phyloP scores from a whole-genome alignment of 30 jellyfish, hydroid and myxozoan species.

The Morbakka virulenta region DNA sequence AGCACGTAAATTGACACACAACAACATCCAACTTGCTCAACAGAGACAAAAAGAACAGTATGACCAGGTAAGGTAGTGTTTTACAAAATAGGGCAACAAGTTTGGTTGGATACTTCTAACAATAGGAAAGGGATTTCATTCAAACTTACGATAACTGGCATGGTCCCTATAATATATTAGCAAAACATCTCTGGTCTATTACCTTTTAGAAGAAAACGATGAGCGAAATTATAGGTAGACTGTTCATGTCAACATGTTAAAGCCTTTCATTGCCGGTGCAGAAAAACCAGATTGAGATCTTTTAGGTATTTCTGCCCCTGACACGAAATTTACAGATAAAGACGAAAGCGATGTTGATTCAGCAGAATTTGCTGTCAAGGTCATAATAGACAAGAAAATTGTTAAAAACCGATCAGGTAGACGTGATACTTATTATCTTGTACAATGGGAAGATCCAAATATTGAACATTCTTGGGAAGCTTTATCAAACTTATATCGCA shows the following conservation, averaged over 20 bases:
- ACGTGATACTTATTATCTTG: constrained; percentile 8
- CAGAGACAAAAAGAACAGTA: constrained; percentile 27
- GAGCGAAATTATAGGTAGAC: constrained; percentile 3
- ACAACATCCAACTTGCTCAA: too few relatives aligned
- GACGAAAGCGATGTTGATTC: constrained; percentile 9
- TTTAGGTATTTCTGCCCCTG: background rate
- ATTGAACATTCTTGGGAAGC: constrained; percentile 32
- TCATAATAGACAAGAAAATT: background rate
- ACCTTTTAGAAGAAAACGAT: constrained; percentile 23
- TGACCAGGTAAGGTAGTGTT: constrained; percentile 19
- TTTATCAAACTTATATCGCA: background rate
- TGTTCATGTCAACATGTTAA: constrained; percentile 41
- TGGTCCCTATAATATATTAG: constrained; percentile 62
- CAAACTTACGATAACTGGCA: constrained; percentile 47
- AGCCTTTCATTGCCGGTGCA: constrained; percentile 18
- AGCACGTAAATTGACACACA: too few relatives aligned
- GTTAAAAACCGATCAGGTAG: constrained; percentile 13
- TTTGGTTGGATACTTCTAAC: constrained; percentile 59
- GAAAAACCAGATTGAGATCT: background rate
- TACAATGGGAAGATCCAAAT: constrained; percentile 32
- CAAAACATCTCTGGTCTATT: constrained; percentile 44
- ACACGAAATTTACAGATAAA: background rate
- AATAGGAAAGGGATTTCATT: constrained; percentile 27
- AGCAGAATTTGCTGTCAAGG: background rate
- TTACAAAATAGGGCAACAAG: constrained; percentile 32